Percentiles rank a stretch among this genome's conserved stretches.
phyloP scores from a whole-genome alignment of 2,888 invertebrate species.

The Cyrtodaria siliqua region DNA sequence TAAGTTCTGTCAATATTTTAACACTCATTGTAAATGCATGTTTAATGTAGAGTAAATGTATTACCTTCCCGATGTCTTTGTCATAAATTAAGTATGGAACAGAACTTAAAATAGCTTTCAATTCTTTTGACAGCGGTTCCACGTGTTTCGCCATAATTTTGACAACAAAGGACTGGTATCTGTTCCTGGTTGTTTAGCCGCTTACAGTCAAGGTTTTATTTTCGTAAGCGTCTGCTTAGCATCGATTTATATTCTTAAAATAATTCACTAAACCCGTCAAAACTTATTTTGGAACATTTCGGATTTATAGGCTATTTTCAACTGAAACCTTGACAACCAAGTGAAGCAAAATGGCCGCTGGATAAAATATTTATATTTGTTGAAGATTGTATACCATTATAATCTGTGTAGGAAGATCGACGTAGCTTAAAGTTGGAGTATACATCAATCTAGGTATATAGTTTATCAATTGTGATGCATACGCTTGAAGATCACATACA shows the following conservation, averaged over 20 bases:
- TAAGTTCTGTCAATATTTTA: too few species aligned
- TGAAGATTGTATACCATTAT: background rate
- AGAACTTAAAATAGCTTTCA: conserved; percentile 1
- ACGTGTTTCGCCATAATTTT: conserved; percentile 22
- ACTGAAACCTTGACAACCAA: conserved; percentile 29
- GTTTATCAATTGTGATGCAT: too few species aligned
- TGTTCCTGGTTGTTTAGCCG: too few species aligned
- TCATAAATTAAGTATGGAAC: conserved; percentile 5
- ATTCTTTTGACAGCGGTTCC: conserved; percentile 27
- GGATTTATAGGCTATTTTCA: background rate
- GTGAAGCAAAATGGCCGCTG: conserved; percentile 59
- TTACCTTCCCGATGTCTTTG: conserved; percentile 2
- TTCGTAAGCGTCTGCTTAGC: too few species aligned
- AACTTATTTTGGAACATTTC: too few species aligned
- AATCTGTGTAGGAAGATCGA: background rate
- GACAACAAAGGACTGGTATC: too few species aligned
- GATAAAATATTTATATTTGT: background rate
- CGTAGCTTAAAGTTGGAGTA: background rate
- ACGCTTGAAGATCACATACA: too few species aligned
- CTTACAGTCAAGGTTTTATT: too few species aligned
- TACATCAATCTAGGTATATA: background rate
- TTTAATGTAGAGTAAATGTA: too few species aligned
- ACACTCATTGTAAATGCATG: too few species aligned
- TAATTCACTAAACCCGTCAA: conserved; percentile 9
- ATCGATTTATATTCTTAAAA: background rate